Evolutionary conservation across 2,113 vertebrate genomes (phyloP).

Genomic region (Acanthisitta chloris): DNA sequence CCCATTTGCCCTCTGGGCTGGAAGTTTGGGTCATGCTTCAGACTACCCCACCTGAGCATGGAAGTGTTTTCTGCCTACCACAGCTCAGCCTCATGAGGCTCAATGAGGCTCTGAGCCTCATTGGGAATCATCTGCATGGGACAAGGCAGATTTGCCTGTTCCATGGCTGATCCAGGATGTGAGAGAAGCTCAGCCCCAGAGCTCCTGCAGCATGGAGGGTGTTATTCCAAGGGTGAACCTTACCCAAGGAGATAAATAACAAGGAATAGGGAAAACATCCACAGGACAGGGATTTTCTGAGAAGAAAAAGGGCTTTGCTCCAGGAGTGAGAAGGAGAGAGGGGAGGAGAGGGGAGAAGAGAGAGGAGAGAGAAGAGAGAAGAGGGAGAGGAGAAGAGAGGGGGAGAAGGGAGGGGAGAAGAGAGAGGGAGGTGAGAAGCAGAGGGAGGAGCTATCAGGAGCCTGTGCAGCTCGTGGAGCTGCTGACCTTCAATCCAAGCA

Average conservation of each 20-base stretch:
- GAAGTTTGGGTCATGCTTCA: neutral
- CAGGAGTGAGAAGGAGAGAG: neutral
- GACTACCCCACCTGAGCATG: rapidly evolving
- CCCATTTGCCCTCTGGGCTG: neutral
- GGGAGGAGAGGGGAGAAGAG: too few species aligned
- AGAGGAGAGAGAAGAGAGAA: too few species aligned
- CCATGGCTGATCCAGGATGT: neutral
- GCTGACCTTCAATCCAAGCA: neutral
- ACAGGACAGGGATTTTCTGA: neutral
- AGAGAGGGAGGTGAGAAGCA: too few species aligned
- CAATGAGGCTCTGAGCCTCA: neutral
- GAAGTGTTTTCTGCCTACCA: neutral
- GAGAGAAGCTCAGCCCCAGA: neutral
- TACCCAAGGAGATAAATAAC: neutral
- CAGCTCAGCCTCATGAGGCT: rapidly evolving
- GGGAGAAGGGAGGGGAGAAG: too few species aligned
- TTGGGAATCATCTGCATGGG: rapidly evolving
- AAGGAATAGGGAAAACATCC: neutral
- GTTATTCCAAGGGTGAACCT: neutral
- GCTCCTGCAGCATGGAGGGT: neutral
- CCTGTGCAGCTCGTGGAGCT: rapidly evolving
- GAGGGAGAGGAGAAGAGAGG: too few species aligned
- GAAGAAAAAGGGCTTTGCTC: neutral
- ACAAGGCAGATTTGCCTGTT: neutral
- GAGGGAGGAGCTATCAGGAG: neutral